A percentile compares a stretch with the other conserved stretches of the same genome.
These are phyloP conservation scores for Sphyrna mokarran DNA, from an alignment of 2,113 vertebrate species.

Conservation along the genomic window DNA sequence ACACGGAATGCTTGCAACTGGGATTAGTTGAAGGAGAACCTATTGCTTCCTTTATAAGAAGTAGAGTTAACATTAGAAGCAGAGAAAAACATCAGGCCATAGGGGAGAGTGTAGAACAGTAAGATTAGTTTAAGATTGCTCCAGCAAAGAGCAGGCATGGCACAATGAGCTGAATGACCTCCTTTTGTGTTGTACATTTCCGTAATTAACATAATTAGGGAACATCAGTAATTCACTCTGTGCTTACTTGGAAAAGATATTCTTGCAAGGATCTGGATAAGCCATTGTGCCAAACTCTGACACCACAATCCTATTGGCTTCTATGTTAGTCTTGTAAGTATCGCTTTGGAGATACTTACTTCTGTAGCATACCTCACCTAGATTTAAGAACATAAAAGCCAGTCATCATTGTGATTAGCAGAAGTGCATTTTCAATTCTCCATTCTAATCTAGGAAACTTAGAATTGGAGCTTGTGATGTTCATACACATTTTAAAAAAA, in stretches of 20 bases:
- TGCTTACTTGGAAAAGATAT: constrained; percentile 83
- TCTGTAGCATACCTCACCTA: constrained; percentile 83
- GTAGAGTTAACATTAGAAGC: not conserved
- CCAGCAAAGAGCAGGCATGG: not conserved
- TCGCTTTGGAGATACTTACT: constrained; percentile 84
- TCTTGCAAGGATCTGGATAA: constrained; percentile 88
- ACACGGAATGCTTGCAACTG: not conserved
- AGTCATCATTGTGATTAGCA: not conserved
- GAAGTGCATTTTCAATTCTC: not conserved
- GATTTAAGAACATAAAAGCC: constrained; percentile 31
- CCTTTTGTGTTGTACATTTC: not conserved
- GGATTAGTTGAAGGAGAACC: not conserved
- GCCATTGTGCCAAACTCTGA: constrained; percentile 93
- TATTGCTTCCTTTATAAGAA: not conserved
- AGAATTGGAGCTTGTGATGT: not conserved
- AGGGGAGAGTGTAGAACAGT: not conserved
- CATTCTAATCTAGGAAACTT: not conserved
- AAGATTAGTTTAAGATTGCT: not conserved
- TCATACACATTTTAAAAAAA: not conserved
- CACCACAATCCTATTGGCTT: constrained; percentile 78
- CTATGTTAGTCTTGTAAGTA: constrained; percentile 69
- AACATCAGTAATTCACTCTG: not conserved
- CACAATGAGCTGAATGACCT: not conserved
- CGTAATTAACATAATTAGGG: not conserved
- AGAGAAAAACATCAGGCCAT: not conserved